phyloP scores from a whole-genome alignment of 2,888 invertebrate species.

The Apomyelois bistriatella region DNA sequence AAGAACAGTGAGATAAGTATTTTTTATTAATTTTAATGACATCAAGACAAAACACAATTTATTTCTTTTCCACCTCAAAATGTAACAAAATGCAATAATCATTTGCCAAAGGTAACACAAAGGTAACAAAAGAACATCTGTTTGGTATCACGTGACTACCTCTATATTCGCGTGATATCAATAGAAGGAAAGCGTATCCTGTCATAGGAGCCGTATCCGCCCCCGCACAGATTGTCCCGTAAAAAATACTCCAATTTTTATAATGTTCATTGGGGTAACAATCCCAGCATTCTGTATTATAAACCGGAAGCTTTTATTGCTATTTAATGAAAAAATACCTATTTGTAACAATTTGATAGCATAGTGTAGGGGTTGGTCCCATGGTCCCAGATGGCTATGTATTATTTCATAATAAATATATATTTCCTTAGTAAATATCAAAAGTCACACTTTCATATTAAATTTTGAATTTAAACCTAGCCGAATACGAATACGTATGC shows the following conservation, averaged over 20 bases:
- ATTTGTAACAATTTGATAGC: slow-evolving; percentile 23
- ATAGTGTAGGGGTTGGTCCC: slow-evolving; percentile 1
- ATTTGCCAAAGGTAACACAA: slow-evolving; percentile 22
- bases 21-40: background rate
- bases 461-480: too few relatives aligned
- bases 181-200: slow-evolving; percentile 67
- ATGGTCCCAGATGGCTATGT: slow-evolving; percentile 4
- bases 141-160: slow-evolving; percentile 58
- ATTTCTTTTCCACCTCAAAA: background rate
- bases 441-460: too few relatives aligned
- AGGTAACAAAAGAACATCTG: slow-evolving; percentile 51
- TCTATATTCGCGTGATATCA: slow-evolving; percentile 67
- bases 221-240: slow-evolving; percentile 64
- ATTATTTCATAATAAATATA: background rate
- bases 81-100: slow-evolving; percentile 12
- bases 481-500: too few relatives aligned
- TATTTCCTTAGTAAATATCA: background rate
- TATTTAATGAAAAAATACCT: slow-evolving; percentile 49
- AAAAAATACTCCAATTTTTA: slow-evolving; percentile 77
- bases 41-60: background rate
- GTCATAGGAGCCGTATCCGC: slow-evolving; percentile 77
- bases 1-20: too few relatives aligned
- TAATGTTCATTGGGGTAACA: slow-evolving; percentile 65
- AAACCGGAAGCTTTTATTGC: slow-evolving; percentile 75
- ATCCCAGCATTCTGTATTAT: slow-evolving; percentile 67